Conservation (phyloP, 2,797 vertebrate genomes). For the Chanos chanos region DNA sequence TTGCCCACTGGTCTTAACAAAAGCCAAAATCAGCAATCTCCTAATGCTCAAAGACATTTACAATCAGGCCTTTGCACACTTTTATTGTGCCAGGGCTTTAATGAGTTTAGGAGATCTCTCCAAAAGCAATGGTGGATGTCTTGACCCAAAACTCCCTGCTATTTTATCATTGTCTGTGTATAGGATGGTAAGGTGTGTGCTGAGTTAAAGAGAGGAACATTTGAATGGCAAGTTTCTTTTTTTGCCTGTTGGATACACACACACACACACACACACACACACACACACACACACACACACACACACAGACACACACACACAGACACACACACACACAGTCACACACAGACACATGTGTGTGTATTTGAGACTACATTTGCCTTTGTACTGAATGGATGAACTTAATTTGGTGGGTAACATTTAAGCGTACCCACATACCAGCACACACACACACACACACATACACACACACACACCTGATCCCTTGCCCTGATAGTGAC, state of each 20-base stretch:
- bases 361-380: not conserved
- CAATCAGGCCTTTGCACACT: constrained; percentile 26
- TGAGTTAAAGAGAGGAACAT: too few species aligned
- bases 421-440: too few species aligned
- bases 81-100: constrained; percentile 51
- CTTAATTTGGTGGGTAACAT: constrained; percentile 6
- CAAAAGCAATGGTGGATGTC: constrained; percentile 34
- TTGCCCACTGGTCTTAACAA: constrained; percentile 23
- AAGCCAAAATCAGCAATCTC: constrained; percentile 48
- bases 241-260: too few species aligned
- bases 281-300: too few species aligned
- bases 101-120: constrained; percentile 33
- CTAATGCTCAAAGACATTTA: constrained; percentile 27
- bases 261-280: too few species aligned
- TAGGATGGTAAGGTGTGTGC: constrained; percentile 6
- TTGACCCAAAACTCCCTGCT: constrained; percentile 27
- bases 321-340: too few species aligned
- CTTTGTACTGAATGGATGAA: not conserved
- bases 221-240: too few species aligned
- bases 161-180: constrained; percentile 32
- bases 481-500: too few species aligned
- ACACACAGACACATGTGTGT: too few species aligned
- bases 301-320: too few species aligned
- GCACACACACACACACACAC: constrained; percentile 17
- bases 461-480: not conserved